These are phyloP conservation scores for Diploscapter pachys DNA, from an alignment of 1,140 invertebrate genomes.

Conservation along the genomic window DNA sequence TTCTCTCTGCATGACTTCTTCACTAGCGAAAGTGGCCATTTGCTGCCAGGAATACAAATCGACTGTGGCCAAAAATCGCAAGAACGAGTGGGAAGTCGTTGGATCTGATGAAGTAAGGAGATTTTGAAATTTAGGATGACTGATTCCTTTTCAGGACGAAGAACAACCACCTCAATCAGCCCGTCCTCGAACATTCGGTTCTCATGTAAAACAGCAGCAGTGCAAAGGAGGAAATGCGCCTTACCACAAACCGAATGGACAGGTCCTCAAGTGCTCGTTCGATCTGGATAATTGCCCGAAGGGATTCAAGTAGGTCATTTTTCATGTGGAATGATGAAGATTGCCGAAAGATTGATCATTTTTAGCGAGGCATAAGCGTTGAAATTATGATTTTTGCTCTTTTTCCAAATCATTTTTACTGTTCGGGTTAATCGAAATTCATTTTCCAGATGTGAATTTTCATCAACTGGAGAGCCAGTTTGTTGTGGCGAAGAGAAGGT, in stretches of 20 bases:
- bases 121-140: no score
- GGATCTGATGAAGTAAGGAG: no score
- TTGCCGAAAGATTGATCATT: no score
- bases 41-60: slow-evolving; percentile 45
- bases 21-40: slow-evolving; percentile 51
- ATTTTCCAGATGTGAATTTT: slow-evolving; percentile 45
- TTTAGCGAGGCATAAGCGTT: no score
- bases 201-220: slow-evolving; percentile 4
- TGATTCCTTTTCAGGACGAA: not conserved
- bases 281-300: slow-evolving; percentile 54
- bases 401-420: not conserved
- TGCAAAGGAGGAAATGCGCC: slow-evolving; percentile 31
- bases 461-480: slow-evolving; percentile 36
- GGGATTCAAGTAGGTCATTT: slow-evolving; percentile 47
- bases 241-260: slow-evolving; percentile 27
- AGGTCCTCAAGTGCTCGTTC: slow-evolving; percentile 53
- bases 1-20: slow-evolving; percentile 48
- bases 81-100: slow-evolving; percentile 12
- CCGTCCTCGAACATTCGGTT: slow-evolving; percentile 5
- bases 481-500: slow-evolving; percentile 46
- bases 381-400: no score
- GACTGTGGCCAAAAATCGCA: slow-evolving; percentile 5
- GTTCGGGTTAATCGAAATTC: not conserved
- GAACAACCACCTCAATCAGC: slow-evolving; percentile 15
- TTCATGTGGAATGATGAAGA: slow-evolving; percentile 4